Evolutionary conservation across 1,140 invertebrate species (phyloP).

Genomic region (Melipona quadrifasciata): DNA sequence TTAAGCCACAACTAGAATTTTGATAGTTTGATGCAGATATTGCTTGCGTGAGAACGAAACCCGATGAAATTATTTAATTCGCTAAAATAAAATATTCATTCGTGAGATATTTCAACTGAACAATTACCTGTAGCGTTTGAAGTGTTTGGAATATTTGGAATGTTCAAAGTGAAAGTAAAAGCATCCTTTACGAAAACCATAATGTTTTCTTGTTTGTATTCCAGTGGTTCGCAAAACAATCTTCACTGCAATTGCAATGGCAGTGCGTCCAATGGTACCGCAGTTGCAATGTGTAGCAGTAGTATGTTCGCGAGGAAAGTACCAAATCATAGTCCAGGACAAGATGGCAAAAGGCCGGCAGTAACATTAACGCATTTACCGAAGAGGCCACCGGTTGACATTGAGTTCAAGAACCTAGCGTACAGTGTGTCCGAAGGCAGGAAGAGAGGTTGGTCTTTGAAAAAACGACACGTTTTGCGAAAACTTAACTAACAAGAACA

Average conservation of each 20-base stretch:
- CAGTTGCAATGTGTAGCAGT: constrained; percentile 77
- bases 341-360: constrained; percentile 77
- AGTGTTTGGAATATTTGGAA: not conserved
- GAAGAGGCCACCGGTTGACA: constrained; percentile 92
- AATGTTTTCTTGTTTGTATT: constrained; percentile 63
- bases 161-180: not conserved
- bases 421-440: constrained; percentile 93
- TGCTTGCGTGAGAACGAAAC: not conserved
- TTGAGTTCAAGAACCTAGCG: constrained; percentile 92
- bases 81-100: not conserved
- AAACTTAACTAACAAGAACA: not conserved
- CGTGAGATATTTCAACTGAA: not conserved
- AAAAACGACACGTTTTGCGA: not conserved
- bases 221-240: constrained; percentile 86
- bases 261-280: constrained; percentile 78
- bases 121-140: not conserved
- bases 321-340: constrained; percentile 83
- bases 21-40: not conserved
- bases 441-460: constrained; percentile 84
- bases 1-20: not conserved
- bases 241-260: constrained; percentile 85
- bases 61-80: not conserved
- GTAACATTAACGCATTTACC: constrained; percentile 89
- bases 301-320: constrained; percentile 85
- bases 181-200: no score